A percentile compares a stretch with the other conserved stretches of the same genome.
Evolutionary conservation across 1,140 invertebrate genomes (phyloP).

Genomic region (Anthonomus grandis): DNA sequence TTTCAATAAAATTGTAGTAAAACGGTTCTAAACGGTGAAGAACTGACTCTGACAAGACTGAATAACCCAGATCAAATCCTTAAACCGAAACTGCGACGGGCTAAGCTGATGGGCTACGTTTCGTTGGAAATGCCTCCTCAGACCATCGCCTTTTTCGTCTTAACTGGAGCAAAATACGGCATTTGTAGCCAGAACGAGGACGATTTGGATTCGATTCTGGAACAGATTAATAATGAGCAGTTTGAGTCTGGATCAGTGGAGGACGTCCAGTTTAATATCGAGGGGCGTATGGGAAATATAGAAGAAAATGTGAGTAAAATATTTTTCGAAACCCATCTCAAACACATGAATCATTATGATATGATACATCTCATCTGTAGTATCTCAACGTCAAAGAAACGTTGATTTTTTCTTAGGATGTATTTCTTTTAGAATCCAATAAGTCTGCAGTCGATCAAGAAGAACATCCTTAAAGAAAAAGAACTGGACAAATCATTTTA

Average conservation of each 20-base stretch:
- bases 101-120: conserved; percentile 32
- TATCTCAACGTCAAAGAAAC: not conserved
- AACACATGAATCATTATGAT: too few relatives aligned
- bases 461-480: conserved; percentile 21
- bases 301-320: not conserved
- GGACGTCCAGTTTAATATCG: conserved; percentile 21
- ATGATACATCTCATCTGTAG: too few relatives aligned
- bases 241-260: conserved; percentile 20
- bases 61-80: conserved; percentile 20
- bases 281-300: conserved; percentile 3
- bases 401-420: conserved; percentile 13
- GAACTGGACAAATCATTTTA: conserved; percentile 15
- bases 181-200: conserved; percentile 38
- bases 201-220: conserved; percentile 31
- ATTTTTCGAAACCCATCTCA: not conserved
- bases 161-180: conserved; percentile 38
- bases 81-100: conserved; percentile 39
- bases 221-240: conserved; percentile 40
- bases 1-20: conserved; percentile 26
- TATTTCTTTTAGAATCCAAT: too few relatives aligned
- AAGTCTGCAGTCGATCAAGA: conserved; percentile 1
- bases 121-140: conserved; percentile 33
- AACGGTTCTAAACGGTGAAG: conserved; percentile 39
- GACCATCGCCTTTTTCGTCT: conserved; percentile 43
- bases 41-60: conserved; percentile 30